Evolutionary conservation across 2,888 invertebrate species (phyloP).

Genomic region (Pemphredon lugubris): DNA sequence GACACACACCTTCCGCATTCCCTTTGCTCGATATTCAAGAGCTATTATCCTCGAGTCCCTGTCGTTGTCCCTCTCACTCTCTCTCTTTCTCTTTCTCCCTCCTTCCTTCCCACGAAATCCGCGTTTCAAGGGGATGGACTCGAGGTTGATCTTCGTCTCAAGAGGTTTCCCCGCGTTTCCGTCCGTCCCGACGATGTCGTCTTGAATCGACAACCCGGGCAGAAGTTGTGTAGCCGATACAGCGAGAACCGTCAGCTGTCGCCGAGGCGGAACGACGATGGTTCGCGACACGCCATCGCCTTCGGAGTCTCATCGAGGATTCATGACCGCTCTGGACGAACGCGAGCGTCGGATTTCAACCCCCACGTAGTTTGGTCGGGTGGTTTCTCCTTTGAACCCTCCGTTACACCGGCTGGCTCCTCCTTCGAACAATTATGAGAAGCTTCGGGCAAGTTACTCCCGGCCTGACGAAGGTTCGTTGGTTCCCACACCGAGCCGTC

Average conservation of each 20-base stretch:
- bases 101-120: no score
- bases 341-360: constrained; percentile 1
- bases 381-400: constrained; percentile 7
- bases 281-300: neutral
- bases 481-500: no score
- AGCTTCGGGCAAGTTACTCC: no score
- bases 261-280: constrained; percentile 5
- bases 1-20: constrained; percentile 6
- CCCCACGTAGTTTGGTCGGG: neutral
- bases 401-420: no score
- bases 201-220: constrained; percentile 37
- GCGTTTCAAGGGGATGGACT: neutral
- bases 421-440: no score
- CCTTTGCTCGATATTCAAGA: constrained; percentile 3
- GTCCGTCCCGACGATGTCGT: constrained; percentile 33
- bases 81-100: no score
- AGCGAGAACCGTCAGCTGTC: constrained; percentile 24
- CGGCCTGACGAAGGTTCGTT: no score
- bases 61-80: no score
- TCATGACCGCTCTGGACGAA: constrained; percentile 18
- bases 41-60: neutral
- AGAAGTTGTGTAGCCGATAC: constrained; percentile 19
- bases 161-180: constrained; percentile 7
- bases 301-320: constrained; percentile 26
- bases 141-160: no score